These are phyloP conservation scores for Hippocampus zosterae DNA, from an alignment of 2,113 vertebrate genomes.

Conservation along the genomic window DNA sequence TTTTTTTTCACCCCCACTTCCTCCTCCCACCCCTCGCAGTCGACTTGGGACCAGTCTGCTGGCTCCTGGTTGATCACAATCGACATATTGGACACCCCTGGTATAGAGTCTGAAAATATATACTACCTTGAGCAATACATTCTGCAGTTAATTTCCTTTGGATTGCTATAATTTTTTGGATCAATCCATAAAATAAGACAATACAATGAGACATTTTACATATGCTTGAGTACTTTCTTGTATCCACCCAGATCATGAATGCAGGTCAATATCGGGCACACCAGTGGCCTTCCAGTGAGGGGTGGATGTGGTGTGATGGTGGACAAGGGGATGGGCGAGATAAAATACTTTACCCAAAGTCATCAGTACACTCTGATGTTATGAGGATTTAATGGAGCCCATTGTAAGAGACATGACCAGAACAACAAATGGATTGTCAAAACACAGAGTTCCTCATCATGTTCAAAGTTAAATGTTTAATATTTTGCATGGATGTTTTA, in stretches of 20 bases:
- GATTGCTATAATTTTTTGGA: not conserved
- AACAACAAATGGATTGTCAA: not conserved
- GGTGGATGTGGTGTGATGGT: not conserved
- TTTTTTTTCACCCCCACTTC: too few relatives aligned
- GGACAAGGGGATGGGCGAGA: not conserved
- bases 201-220: not conserved
- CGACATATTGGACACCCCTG: too few relatives aligned
- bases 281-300: not conserved
- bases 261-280: not conserved
- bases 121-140: not conserved
- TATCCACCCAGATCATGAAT: not conserved
- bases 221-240: constrained; percentile 5
- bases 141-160: not conserved
- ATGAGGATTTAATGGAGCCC: constrained; percentile 4
- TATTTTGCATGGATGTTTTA: not conserved
- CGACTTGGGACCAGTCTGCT: too few relatives aligned
- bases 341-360: constrained; percentile 8
- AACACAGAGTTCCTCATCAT: not conserved
- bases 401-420: not conserved
- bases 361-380: constrained; percentile 30
- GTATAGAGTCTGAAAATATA: too few relatives aligned
- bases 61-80: too few relatives aligned
- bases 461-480: not conserved
- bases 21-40: too few relatives aligned
- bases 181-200: not conserved